phyloP scores from a whole-genome alignment of 1,140 invertebrate genomes.

The Papilio polytes region DNA sequence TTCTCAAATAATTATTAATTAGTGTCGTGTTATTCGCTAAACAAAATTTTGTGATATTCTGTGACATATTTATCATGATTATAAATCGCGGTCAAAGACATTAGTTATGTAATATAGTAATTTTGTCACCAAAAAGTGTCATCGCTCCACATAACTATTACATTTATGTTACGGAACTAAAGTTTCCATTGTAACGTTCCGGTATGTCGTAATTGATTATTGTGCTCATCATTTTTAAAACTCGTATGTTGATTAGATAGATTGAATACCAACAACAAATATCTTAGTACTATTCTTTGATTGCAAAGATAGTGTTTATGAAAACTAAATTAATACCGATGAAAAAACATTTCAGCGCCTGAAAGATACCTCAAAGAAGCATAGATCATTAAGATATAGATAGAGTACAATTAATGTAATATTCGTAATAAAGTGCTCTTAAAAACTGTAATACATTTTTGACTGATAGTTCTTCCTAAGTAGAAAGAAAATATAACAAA shows the following conservation, averaged over 20 bases:
- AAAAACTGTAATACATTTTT: constrained; percentile 37
- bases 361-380: background rate
- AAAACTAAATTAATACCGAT: background rate
- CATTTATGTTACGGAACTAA: constrained; percentile 60
- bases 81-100: constrained; percentile 7
- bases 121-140: constrained; percentile 44
- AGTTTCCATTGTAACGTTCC: constrained; percentile 56
- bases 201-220: constrained; percentile 52
- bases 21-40: too few relatives aligned
- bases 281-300: too few relatives aligned
- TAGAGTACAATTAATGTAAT: background rate
- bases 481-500: constrained; percentile 33
- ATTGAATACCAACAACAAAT: too few relatives aligned
- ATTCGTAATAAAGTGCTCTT: background rate
- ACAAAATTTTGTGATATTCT: background rate
- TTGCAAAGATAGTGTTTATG: too few relatives aligned
- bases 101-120: constrained; percentile 39
- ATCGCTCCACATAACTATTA: constrained; percentile 53
- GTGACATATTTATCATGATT: background rate
- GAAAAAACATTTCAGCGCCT: background rate
- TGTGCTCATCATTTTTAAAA: background rate
- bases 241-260: background rate
- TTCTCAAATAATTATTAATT: background rate
- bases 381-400: background rate
- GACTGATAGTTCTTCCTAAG: constrained; percentile 38